Percentiles rank a stretch among this genome's conserved stretches.
phyloP scores from a whole-genome alignment of 2,888 invertebrate genomes.

The Tuta absoluta region DNA sequence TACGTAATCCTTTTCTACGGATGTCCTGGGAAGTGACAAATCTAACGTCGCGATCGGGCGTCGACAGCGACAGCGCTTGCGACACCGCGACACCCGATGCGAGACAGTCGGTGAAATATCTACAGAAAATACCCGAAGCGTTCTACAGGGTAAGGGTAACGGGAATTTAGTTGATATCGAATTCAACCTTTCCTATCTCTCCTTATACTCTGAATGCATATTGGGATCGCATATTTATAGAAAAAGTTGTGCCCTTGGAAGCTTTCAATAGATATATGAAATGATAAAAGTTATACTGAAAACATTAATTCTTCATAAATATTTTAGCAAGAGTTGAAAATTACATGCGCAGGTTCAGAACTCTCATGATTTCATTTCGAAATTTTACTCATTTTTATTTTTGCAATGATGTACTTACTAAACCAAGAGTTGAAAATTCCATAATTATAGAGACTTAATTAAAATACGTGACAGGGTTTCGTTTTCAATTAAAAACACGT shows the following conservation, averaged over 20 bases:
- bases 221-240: background rate
- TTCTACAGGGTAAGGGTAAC: background rate
- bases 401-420: background rate
- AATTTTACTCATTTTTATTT: background rate
- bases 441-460: too few relatives aligned
- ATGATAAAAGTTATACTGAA: background rate
- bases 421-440: too few relatives aligned
- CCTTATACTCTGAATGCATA: background rate
- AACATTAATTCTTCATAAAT: background rate
- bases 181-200: background rate
- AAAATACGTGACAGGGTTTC: too few relatives aligned
- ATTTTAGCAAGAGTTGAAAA: background rate
- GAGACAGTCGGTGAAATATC: conserved; percentile 18
- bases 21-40: conserved; percentile 17
- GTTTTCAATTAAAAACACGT: too few relatives aligned
- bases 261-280: background rate
- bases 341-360: background rate
- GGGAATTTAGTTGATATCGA: conserved; percentile 1
- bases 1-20: conserved; percentile 16
- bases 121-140: background rate
- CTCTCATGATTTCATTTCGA: background rate
- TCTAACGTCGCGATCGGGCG: conserved; percentile 17
- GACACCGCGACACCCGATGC: background rate
- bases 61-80: conserved; percentile 1
- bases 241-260: background rate